A percentile compares a stretch with the other conserved stretches of the same genome.
These are phyloP conservation scores for Conistra vaccinii DNA, from an alignment of 2,888 invertebrate species.

Conservation along the genomic window DNA sequence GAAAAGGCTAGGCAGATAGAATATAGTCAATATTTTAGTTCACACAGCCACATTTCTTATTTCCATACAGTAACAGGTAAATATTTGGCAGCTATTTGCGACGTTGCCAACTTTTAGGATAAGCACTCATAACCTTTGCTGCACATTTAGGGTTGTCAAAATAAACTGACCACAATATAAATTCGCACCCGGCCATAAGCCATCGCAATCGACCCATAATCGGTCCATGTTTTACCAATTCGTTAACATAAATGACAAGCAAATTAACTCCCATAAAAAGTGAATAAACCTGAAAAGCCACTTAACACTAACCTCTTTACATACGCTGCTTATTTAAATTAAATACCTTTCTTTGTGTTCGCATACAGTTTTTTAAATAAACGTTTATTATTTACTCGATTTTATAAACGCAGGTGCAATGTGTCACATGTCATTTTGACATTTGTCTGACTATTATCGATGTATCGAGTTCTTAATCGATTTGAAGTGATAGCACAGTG, in stretches of 20 bases:
- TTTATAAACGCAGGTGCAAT: conserved; percentile 43
- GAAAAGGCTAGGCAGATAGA: too few relatives aligned
- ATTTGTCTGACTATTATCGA: conserved; percentile 37
- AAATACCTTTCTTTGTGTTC: conserved; percentile 54
- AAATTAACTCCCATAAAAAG: conserved; percentile 45
- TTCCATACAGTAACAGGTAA: too few relatives aligned
- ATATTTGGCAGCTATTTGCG: too few relatives aligned
- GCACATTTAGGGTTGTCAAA: conserved; percentile 10
- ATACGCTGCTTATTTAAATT: conserved; percentile 38
- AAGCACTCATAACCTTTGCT: too few relatives aligned
- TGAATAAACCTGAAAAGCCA: conserved; percentile 38
- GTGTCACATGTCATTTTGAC: conserved; percentile 52
- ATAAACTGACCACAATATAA: conserved; percentile 4
- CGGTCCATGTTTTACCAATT: conserved; percentile 12
- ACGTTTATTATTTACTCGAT: conserved; percentile 47
- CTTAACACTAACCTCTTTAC: conserved; percentile 39
- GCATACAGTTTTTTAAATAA: conserved; percentile 33
- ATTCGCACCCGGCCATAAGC: conserved; percentile 31
- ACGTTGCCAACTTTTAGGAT: too few relatives aligned
- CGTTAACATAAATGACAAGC: conserved; percentile 31
- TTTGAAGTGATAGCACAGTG: conserved; percentile 22
- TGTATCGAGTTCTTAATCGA: conserved; percentile 53
- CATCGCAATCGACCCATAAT: conserved; percentile 19
- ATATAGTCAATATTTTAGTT: too few relatives aligned
- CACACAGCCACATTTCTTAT: too few relatives aligned